Base-by-base conservation (phyloP, 2,888 invertebrate species). In the Cerastis leucographa region DNA sequence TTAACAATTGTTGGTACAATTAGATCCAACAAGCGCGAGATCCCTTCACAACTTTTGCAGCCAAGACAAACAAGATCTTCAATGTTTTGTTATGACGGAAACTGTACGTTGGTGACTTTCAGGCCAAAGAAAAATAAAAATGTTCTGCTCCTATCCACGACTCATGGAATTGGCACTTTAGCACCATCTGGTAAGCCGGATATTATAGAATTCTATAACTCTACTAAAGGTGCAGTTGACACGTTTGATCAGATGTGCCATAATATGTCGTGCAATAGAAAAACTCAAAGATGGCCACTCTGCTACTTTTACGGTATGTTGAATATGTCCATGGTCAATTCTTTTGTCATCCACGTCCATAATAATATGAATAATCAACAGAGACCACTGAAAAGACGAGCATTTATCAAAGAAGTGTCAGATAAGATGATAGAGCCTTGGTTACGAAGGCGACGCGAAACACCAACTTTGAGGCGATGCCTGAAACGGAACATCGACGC, bases 211-310 rank as follows among this genome's bases (percentile, higher is more conserved):
- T 67, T 67, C 42, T 74, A 74, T 44, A 74, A 74, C 51, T 40
- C 49, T 1, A 74, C 74, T 1, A 74, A 74, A 69, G 59, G 46
- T 22, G 68, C 49, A 11, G 74, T 74, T n/a, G 68, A 74, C 22
- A 62, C 68, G 12, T 74, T 69, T 29, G 62, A 69, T 25, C 62
- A 61, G 14, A 62, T 74, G 51, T 74, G 74, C 29, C 49, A 49
- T 51, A 62, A 40, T 61, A 74, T 69, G 74, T 67, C 73, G n/a
- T 61, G 73, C 49, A 67, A n/a, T 49, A 29, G 74, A 35, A 74
- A 74, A 61, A 74, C 74, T n/a, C 42, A 67, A 25, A 61, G 67
- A 42, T 74, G 74, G 74, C 74, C 74, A 9, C 54, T 67, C 44
- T 68, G 42, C 49, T 25, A 14, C 29, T 61, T 68, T n/a, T 68